Evolutionary conservation across 1,140 invertebrate species (phyloP).

Genomic region (Schlechtendalia chinensis): DNA sequence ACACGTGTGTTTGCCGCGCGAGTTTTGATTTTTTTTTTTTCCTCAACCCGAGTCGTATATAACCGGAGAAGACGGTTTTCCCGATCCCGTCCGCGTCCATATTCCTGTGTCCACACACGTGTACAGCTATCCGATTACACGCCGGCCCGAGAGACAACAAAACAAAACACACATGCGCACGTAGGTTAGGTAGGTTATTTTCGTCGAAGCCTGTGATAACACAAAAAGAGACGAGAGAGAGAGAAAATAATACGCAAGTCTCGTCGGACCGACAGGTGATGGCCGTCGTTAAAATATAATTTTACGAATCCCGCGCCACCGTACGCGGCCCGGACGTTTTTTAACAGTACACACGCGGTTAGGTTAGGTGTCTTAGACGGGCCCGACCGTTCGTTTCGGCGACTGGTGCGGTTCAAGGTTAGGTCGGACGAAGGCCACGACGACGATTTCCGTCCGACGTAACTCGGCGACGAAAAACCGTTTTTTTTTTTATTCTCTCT

Average conservation of each 20-base stretch:
- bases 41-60: not conserved
- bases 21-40: not conserved
- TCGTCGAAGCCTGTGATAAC: not conserved
- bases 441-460: too few relatives aligned
- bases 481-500: too few relatives aligned
- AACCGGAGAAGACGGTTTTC: conserved; percentile 9
- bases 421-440: too few relatives aligned
- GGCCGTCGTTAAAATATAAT: conserved; percentile 40
- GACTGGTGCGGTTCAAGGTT: too few relatives aligned
- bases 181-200: not conserved
- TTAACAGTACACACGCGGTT: too few relatives aligned
- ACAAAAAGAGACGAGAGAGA: too few relatives aligned
- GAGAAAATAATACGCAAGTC: not conserved
- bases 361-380: too few relatives aligned
- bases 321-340: too few relatives aligned
- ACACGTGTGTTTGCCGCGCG: not conserved
- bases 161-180: not conserved
- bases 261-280: conserved; percentile 37
- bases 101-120: too few relatives aligned
- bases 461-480: too few relatives aligned
- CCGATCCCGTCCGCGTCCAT: not conserved
- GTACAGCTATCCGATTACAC: conserved; percentile 7
- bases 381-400: too few relatives aligned
- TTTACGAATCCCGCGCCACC: conserved; percentile 35
- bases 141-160: not conserved